Evolutionary conservation across 2,113 vertebrate genomes (phyloP).

Genomic region (Sula dactylatra): DNA sequence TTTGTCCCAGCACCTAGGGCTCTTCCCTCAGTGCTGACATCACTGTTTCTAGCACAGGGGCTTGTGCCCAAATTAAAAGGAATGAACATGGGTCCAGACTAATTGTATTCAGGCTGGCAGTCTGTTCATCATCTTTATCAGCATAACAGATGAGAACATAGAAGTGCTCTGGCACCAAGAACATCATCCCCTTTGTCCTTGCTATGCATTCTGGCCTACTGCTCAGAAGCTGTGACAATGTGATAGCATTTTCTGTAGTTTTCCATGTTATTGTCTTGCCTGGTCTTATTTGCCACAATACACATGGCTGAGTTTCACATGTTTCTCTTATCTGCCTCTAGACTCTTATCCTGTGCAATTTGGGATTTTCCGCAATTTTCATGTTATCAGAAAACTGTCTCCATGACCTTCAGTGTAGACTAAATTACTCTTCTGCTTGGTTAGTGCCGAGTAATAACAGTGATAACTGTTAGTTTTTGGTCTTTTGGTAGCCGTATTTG

Average conservation of each 20-base stretch:
- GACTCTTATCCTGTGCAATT: neutral
- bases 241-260: neutral
- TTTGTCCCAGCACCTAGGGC: neutral
- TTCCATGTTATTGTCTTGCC: neutral
- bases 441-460: neutral
- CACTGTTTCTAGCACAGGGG: neutral
- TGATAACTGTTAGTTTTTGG: neutral
- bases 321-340: neutral
- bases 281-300: neutral
- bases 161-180: neutral
- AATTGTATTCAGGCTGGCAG: neutral
- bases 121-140: neutral
- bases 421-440: neutral
- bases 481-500: neutral
- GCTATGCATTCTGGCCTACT: neutral
- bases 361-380: neutral
- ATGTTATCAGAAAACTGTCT: neutral
- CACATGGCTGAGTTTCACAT: neutral
- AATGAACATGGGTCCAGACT: neutral
- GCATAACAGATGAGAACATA: accelerated
- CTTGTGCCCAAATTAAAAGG: neutral
- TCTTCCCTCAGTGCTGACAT: neutral
- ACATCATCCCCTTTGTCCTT: neutral
- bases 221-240: neutral
- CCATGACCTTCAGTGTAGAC: neutral